Evolutionary conservation across 1,140 invertebrate genomes (phyloP), one percentile per base, ranked within the genome.

Genomic region (Brachystomella parvula): DNA sequence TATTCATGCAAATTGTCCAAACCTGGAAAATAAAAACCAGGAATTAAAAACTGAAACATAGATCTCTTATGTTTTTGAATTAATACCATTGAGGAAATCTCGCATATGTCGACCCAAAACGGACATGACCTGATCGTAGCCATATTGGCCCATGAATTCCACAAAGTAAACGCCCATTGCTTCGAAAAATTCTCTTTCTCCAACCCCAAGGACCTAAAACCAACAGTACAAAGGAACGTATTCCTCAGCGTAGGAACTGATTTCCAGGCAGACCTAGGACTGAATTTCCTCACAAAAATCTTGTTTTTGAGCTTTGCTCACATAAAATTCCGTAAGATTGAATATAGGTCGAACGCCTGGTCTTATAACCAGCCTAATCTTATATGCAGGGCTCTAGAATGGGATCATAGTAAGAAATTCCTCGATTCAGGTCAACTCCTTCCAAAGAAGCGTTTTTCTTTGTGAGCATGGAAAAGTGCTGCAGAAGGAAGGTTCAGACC

Each of bases 1-100:
- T 98, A 98, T 77, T 98, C 94, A 77, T 98, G 95, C 31, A 98
- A 82, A 81, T 97, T 98, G 79, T 97, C 94, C 71, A 98, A 79
- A 28, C 80, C 80, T 81, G 64, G 6, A 39, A 6, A 39, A 39
- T 9, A 39, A 39, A 6, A 39, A 19, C 35, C 6, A 19, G 35
- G 19, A 39, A 39, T 39, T 19, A 39, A 39, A 39, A 39, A 39
- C 6, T 19, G 6, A 19, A 6, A 39, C 35, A 6, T 9, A 39
- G 35, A 39, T 39, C 35, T 19, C n/a, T n/a, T n/a, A n/a, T n/a
- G n/a, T n/a, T 26, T 2, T 59, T 6, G 26, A 57, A 19, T 56
- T 33, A 39, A 75, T 73, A 60, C 94, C 94, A 75, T 96, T 97
- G 0, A 98, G 83, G 77, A 98, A 98, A 78, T 97, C 94, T 64